These are phyloP conservation scores for Schizothorax lantsangensis DNA, from an alignment of 2,797 vertebrate genomes.

Conservation along the genomic window DNA sequence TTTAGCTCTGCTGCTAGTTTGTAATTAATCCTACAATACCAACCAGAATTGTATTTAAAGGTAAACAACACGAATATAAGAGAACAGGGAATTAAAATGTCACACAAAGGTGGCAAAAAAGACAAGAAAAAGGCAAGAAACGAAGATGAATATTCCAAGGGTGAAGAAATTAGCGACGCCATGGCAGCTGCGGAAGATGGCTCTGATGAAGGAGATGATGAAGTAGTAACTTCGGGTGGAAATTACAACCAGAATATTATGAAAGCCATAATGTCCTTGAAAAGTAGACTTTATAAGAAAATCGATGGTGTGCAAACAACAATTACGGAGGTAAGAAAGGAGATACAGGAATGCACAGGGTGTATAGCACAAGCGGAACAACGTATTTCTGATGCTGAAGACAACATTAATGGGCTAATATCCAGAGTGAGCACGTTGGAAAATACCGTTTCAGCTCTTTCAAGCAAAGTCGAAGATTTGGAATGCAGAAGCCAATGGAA, in stretches of 20 bases:
- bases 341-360: neutral
- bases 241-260: conserved; percentile 5
- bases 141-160: neutral
- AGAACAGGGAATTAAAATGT: neutral
- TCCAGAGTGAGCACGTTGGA: neutral
- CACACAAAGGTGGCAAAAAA: neutral
- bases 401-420: neutral
- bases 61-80: neutral
- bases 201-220: neutral
- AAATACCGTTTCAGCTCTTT: conserved; percentile 33
- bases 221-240: too few species aligned
- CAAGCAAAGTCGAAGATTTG: conserved; percentile 10
- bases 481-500: conserved; percentile 21
- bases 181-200: neutral
- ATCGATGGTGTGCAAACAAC: neutral
- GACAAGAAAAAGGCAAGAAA: neutral
- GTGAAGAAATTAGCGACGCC: neutral
- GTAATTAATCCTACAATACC: neutral
- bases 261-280: neutral
- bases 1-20: neutral
- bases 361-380: neutral
- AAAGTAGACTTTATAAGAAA: neutral
- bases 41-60: neutral
- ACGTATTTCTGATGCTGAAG: neutral
- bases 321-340: neutral